Percentiles rank a stretch among this genome's conserved stretches.
Evolutionary conservation across 2,797 vertebrate species (phyloP).

Genomic region (Cygnus olor): DNA sequence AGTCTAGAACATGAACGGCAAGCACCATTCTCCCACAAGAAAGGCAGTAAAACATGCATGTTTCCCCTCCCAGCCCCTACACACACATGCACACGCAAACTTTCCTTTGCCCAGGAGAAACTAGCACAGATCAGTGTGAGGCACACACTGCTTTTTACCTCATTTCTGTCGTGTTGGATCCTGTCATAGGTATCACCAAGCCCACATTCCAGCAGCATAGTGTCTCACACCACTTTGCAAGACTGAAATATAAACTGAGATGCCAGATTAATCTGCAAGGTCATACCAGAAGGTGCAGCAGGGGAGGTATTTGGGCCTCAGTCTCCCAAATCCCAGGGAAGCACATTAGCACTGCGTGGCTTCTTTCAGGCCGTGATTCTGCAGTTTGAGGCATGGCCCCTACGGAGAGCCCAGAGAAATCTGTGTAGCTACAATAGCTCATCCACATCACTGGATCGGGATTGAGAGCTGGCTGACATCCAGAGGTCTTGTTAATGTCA

Average conservation of each 20-base stretch:
- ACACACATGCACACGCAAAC: not conserved
- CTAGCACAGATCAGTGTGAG: not conserved
- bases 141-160: not conserved
- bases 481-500: not conserved
- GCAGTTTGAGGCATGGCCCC: not conserved
- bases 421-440: not conserved
- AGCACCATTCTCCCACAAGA: not conserved
- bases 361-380: not conserved
- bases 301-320: not conserved
- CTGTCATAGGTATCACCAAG: fast-evolving
- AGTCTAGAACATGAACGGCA: not conserved
- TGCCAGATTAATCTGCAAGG: not conserved
- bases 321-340: not conserved
- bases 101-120: not conserved
- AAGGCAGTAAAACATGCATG: not conserved
- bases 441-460: not conserved
- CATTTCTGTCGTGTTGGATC: not conserved
- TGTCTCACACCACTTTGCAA: not conserved
- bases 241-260: not conserved
- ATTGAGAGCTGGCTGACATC: not conserved
- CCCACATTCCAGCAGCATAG: not conserved
- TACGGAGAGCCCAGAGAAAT: not conserved
- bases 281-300: not conserved
- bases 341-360: fast-evolving
- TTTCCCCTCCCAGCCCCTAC: not conserved